Conservation (phyloP, 2,888 invertebrate species). For the Xylota segnis region DNA sequence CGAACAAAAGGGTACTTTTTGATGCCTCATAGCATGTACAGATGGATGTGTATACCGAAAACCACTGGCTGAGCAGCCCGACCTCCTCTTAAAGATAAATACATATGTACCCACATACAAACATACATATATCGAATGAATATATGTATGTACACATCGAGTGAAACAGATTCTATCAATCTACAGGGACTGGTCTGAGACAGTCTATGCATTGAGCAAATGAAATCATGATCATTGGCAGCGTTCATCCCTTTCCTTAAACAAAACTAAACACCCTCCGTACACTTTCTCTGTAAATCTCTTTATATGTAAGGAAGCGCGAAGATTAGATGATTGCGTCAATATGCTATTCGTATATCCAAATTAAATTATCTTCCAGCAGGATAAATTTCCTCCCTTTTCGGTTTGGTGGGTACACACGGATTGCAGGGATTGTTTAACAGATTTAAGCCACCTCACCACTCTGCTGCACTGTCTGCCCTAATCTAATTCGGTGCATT, state of each 20-base stretch:
- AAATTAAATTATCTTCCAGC: constrained; percentile 84
- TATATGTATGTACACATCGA: constrained; percentile 29
- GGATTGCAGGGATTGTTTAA: constrained; percentile 71
- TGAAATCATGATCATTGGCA: constrained; percentile 68
- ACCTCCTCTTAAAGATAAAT: constrained; percentile 18
- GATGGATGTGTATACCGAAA: constrained; percentile 9
- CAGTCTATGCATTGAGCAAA: constrained; percentile 43
- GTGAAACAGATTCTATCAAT: constrained; percentile 57
- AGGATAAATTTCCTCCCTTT: constrained; percentile 81
- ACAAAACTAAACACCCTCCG: constrained; percentile 65
- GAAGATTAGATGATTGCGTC: constrained; percentile 85
- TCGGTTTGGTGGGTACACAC: constrained; percentile 78
- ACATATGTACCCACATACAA: background rate
- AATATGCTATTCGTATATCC: constrained; percentile 83
- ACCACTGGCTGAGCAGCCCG: constrained; percentile 46
- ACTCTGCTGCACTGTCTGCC: constrained; percentile 63
- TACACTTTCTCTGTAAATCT: constrained; percentile 73
- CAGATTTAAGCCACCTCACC: constrained; percentile 72
- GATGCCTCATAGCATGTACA: constrained; percentile 44
- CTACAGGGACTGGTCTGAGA: constrained; percentile 39
- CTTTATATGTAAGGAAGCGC: constrained; percentile 80
- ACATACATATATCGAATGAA: background rate
- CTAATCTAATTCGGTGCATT: constrained; percentile 74
- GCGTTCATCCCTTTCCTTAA: constrained; percentile 69
- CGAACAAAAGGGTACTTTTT: constrained; percentile 58